Evolutionary conservation across 2,113 vertebrate species (phyloP).

Genomic region (Peucedramus taeniatus): DNA sequence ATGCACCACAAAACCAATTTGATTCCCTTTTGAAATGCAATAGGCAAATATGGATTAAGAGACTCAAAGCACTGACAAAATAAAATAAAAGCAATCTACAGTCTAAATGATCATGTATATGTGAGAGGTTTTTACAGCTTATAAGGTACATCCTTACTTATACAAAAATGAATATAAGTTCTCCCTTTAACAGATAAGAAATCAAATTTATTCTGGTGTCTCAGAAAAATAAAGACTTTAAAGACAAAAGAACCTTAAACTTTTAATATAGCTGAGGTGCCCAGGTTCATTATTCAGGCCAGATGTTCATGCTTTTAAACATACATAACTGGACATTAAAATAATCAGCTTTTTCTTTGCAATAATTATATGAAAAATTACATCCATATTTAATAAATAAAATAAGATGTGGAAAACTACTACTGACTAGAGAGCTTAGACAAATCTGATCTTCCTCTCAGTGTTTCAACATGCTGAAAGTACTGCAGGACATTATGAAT

Average conservation of each 20-base stretch:
- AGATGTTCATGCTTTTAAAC: not conserved
- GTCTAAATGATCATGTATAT: not conserved
- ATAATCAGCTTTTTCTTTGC: not conserved
- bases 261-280: not conserved
- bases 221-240: not conserved
- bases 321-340: not conserved
- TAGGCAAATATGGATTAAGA: slow-evolving; percentile 11
- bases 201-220: not conserved
- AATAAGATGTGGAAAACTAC: not conserved
- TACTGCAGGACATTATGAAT: not conserved
- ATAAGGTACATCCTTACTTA: not conserved
- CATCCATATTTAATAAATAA: not conserved
- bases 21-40: slow-evolving; percentile 44
- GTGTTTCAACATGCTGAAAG: not conserved
- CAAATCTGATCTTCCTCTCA: not conserved
- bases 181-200: not conserved
- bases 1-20: slow-evolving; percentile 53
- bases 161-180: not conserved
- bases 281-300: not conserved
- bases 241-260: not conserved
- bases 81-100: not conserved
- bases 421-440: not conserved
- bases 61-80: slow-evolving; percentile 10
- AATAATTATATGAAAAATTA: not conserved
- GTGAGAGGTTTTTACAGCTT: not conserved